A percentile compares a stretch with the other conserved stretches of the same genome.
Conservation (phyloP, 2,797 vertebrate genomes). For the Limnodromus scolopaceus region DNA sequence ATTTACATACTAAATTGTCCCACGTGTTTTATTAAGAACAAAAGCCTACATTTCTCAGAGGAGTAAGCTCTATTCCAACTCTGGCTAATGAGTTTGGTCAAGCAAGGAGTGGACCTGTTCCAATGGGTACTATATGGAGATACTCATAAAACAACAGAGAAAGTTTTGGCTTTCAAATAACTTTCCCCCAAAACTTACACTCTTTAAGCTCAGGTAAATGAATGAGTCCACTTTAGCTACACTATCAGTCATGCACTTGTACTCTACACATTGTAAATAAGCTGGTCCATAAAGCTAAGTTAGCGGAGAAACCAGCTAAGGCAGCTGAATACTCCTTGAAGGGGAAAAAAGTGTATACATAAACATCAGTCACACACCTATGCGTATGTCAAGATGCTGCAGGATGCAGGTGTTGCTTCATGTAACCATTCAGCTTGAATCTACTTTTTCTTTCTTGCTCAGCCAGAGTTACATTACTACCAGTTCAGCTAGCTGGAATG, state of each 20-base stretch:
- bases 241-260: neutral
- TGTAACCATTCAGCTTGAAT: neutral
- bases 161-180: conserved; percentile 11
- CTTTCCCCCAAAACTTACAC: neutral
- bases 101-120: conserved; percentile 33
- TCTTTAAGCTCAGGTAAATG: neutral
- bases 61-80: conserved; percentile 25
- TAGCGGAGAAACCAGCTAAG: neutral
- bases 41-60: conserved; percentile 65
- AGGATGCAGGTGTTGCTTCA: neutral
- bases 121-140: neutral
- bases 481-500: neutral
- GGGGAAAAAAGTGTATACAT: neutral
- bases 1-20: conserved; percentile 82
- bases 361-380: neutral
- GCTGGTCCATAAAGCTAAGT: neutral
- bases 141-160: neutral
- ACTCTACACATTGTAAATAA: neutral
- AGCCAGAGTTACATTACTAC: neutral
- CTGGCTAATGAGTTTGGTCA: conserved; percentile 67
- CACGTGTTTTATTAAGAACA: conserved; percentile 80
- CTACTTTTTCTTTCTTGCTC: neutral
- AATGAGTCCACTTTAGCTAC: neutral
- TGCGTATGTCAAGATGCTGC: neutral
- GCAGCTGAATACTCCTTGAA: neutral